Evolutionary conservation across 1,140 invertebrate species (phyloP).

Genomic region (Battus philenor): DNA sequence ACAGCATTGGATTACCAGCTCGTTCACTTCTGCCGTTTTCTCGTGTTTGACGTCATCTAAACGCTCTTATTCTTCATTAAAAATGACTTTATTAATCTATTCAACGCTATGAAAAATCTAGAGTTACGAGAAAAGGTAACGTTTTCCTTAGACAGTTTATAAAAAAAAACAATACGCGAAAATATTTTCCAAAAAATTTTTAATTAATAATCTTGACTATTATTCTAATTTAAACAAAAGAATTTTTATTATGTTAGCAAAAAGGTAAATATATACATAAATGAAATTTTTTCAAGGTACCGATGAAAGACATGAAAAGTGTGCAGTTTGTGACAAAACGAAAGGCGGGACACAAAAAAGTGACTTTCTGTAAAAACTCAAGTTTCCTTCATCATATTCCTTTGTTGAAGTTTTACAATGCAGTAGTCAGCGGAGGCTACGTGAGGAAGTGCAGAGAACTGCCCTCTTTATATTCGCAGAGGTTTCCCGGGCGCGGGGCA

Average conservation of each 20-base stretch:
- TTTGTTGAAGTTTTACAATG: slow-evolving; percentile 4
- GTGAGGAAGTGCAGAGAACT: neutral
- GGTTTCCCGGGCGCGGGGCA: slow-evolving; percentile 2
- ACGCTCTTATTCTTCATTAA: no score
- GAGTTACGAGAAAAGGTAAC: neutral
- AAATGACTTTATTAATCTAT: neutral
- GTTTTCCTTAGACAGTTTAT: neutral
- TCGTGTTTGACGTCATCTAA: no score
- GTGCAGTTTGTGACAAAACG: neutral
- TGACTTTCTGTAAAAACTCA: neutral
- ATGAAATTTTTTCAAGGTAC: neutral
- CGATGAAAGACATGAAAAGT: neutral
- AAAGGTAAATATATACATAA: neutral
- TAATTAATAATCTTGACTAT: neutral
- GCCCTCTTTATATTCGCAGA: slow-evolving; percentile 14
- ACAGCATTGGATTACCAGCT: slow-evolving; percentile 2
- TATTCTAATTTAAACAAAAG: neutral
- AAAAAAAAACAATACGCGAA: neutral
- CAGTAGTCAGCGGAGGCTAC: neutral
- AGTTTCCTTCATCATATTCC: slow-evolving; percentile 12
- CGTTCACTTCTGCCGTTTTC: neutral
- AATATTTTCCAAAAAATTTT: neutral
- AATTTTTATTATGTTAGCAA: no score
- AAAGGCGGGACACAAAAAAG: neutral
- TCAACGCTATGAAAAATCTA: neutral